Conservation (phyloP, 2,888 invertebrate species). For the Ormyrus labotus region DNA sequence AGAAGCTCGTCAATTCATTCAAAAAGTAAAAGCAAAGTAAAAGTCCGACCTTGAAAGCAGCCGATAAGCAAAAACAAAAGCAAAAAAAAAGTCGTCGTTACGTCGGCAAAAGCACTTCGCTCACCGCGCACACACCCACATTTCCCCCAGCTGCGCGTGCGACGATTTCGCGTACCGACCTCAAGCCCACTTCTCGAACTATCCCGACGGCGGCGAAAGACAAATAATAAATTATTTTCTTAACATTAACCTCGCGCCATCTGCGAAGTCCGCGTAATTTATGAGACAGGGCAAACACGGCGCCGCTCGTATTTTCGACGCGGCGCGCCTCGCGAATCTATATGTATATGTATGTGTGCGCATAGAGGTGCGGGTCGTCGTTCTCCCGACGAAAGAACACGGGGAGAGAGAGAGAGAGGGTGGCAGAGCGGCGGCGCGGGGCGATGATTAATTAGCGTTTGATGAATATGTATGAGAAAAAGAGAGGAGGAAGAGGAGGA, state of each 20-base stretch:
- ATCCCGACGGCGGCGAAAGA: constrained; percentile 21
- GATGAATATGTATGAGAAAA: constrained; percentile 75
- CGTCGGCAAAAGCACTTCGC: too few species aligned
- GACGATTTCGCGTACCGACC: too few species aligned
- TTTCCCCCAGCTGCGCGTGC: not conserved
- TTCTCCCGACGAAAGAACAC: not conserved
- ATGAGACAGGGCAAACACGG: constrained; percentile 51
- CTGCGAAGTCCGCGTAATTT: constrained; percentile 52
- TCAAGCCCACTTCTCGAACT: not conserved
- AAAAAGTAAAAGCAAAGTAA: too few species aligned
- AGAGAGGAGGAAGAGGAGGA: constrained; percentile 28
- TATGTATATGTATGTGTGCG: not conserved
- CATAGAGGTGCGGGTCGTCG: not conserved
- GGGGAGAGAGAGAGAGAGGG: constrained; percentile 34
- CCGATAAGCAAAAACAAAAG: too few species aligned
- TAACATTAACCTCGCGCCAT: constrained; percentile 55
- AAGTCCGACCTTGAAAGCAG: too few species aligned
- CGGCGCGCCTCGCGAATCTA: not conserved
- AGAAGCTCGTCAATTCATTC: too few species aligned
- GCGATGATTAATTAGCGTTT: constrained; percentile 76
- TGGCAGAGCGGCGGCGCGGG: constrained; percentile 57
- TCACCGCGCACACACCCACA: too few species aligned
- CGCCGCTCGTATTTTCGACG: constrained; percentile 44
- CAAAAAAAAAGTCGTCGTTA: too few species aligned
- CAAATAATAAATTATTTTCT: constrained; percentile 57